Percentiles rank a stretch among this genome's conserved stretches.
These are phyloP conservation scores for Phylloscopus collybita DNA, from an alignment of 2,797 vertebrate genomes.

Conservation along the genomic window DNA sequence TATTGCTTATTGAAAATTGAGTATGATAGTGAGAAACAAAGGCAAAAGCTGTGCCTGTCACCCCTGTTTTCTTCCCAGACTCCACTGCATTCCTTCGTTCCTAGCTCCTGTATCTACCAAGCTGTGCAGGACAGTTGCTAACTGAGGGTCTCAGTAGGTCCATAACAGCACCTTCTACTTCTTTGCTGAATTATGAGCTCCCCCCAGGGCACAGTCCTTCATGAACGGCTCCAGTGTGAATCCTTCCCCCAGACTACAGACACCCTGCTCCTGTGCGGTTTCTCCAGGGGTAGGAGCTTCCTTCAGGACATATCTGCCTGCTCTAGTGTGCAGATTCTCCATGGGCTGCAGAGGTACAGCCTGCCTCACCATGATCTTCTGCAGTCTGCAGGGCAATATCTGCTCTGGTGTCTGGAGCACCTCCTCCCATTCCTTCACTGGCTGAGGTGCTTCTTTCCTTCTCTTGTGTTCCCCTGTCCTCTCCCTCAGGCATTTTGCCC, in stretches of 20 bases:
- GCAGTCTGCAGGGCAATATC: background rate
- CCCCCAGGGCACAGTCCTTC: fast-evolving
- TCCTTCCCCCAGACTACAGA: background rate
- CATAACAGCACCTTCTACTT: fast-evolving
- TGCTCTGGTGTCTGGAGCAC: background rate
- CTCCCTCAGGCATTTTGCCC: background rate
- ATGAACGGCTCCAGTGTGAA: background rate
- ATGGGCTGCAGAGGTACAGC: no score
- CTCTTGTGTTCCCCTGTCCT: background rate
- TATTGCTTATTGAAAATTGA: background rate
- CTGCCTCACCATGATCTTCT: background rate
- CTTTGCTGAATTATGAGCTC: background rate
- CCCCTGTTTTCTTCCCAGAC: background rate
- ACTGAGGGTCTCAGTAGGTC: no score
- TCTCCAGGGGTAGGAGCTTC: background rate
- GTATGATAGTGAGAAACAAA: background rate
- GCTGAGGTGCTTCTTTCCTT: background rate
- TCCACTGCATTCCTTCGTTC: background rate
- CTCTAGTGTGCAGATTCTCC: background rate
- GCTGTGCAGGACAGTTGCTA: background rate
- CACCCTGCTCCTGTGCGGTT: background rate
- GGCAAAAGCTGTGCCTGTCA: background rate
- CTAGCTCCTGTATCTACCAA: background rate
- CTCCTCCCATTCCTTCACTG: background rate
- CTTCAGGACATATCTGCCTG: background rate